phyloP scores from a whole-genome alignment of 1,140 invertebrate species.

The Cotesia vestalis region DNA sequence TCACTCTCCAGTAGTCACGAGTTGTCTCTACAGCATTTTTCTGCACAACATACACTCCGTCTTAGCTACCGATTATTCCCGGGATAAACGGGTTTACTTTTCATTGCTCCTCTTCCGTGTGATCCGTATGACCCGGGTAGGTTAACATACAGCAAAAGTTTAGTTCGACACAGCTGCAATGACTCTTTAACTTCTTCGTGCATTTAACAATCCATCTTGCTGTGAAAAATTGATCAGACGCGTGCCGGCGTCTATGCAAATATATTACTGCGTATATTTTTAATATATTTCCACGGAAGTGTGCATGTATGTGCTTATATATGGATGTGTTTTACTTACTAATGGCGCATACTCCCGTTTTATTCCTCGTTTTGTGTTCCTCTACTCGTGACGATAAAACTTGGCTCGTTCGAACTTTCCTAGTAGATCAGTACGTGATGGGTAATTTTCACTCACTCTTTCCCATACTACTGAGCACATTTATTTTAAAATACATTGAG shows the following conservation, averaged over 20 bases:
- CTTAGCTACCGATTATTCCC: too few relatives aligned
- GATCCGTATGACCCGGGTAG: neutral
- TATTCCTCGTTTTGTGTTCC: conserved; percentile 6
- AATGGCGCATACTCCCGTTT: conserved; percentile 20
- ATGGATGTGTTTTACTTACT: too few relatives aligned
- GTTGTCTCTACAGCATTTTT: too few relatives aligned
- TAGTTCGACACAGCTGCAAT: neutral
- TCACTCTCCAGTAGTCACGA: too few relatives aligned
- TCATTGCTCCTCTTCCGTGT: neutral
- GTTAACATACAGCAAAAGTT: neutral
- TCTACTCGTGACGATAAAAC: conserved; percentile 32
- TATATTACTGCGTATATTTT: neutral
- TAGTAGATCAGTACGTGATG: conserved; percentile 31
- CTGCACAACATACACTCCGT: too few relatives aligned
- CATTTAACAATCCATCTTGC: conserved; percentile 43
- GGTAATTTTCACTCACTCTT: conserved; percentile 31
- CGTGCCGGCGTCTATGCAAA: conserved; percentile 33
- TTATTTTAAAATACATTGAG: neutral
- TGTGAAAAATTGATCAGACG: conserved; percentile 48
- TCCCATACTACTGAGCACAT: conserved; percentile 16
- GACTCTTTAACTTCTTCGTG: neutral
- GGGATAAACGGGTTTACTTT: conserved; percentile 16
- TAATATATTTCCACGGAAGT: neutral
- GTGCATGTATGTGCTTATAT: neutral
- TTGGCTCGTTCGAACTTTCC: conserved; percentile 37